phyloP scores from a whole-genome alignment of 2,888 invertebrate genomes.

The Ormyrus rosae region DNA sequence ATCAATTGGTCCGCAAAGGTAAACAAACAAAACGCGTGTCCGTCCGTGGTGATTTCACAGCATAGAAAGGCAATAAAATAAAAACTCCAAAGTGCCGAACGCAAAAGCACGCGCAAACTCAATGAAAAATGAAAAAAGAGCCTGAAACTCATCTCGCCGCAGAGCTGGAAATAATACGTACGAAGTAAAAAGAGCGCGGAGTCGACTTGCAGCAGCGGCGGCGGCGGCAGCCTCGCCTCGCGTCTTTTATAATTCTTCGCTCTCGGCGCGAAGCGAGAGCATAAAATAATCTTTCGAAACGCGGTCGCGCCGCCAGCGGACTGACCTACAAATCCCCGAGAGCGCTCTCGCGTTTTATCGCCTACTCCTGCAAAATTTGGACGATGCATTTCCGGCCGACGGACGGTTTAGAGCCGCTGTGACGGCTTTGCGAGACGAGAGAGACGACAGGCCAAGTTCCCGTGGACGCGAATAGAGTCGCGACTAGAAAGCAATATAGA shows the following conservation, averaged over 20 bases:
- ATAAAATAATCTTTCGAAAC: slow-evolving; percentile 35
- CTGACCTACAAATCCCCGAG: background rate
- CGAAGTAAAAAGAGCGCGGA: background rate
- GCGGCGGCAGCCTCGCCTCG: background rate
- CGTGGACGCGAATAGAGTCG: background rate
- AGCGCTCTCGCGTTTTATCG: background rate
- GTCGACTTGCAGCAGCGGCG: background rate
- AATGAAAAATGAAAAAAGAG: background rate
- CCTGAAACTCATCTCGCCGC: background rate
- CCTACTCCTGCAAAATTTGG: background rate
- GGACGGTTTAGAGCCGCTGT: background rate
- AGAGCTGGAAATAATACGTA: background rate
- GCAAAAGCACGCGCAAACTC: background rate
- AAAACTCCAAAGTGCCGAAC: too few species aligned
- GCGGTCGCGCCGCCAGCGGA: slow-evolving; percentile 21
- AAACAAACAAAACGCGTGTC: too few species aligned
- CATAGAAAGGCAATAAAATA: too few species aligned
- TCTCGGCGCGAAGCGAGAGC: background rate
- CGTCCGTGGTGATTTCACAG: too few species aligned
- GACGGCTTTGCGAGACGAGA: background rate
- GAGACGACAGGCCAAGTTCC: background rate
- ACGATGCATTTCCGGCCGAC: slow-evolving; percentile 18
- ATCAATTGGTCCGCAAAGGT: too few species aligned
- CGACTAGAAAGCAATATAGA: background rate
- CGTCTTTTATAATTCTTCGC: too few species aligned